phyloP scores from a whole-genome alignment of 2,888 invertebrate genomes.

The Heliothis peltigera region DNA sequence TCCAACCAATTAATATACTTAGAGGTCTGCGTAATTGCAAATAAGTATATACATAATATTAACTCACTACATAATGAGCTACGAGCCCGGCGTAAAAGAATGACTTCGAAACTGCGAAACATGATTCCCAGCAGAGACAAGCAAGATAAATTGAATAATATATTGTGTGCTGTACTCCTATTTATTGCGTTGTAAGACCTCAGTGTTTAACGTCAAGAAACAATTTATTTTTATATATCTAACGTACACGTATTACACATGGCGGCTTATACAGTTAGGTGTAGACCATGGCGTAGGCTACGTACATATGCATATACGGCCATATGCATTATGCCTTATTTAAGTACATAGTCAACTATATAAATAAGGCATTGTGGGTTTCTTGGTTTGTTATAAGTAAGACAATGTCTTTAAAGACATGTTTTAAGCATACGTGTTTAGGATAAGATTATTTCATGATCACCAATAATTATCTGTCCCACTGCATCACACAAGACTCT shows the following conservation, averaged over 20 bases:
- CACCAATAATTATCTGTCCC: too few relatives aligned
- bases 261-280: neutral
- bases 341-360: too few relatives aligned
- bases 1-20: too few relatives aligned
- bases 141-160: conserved; percentile 1
- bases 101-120: neutral
- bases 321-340: neutral
- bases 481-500: too few relatives aligned
- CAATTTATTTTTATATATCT: neutral
- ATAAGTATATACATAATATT: too few relatives aligned
- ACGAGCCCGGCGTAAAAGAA: neutral
- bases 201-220: neutral
- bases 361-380: too few relatives aligned
- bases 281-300: too few relatives aligned
- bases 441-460: neutral
- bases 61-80: too few relatives aligned
- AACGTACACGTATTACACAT: neutral
- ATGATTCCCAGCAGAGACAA: neutral
- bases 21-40: too few relatives aligned
- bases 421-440: conserved; percentile 11
- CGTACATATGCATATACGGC: too few relatives aligned
- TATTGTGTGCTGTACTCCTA: neutral
- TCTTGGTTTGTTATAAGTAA: neutral
- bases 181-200: neutral
- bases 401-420: too few relatives aligned